A percentile compares a stretch with the other conserved stretches of the same genome.
Conservation (phyloP, 1,140 invertebrate genomes). For the Eubasilissa regina region DNA sequence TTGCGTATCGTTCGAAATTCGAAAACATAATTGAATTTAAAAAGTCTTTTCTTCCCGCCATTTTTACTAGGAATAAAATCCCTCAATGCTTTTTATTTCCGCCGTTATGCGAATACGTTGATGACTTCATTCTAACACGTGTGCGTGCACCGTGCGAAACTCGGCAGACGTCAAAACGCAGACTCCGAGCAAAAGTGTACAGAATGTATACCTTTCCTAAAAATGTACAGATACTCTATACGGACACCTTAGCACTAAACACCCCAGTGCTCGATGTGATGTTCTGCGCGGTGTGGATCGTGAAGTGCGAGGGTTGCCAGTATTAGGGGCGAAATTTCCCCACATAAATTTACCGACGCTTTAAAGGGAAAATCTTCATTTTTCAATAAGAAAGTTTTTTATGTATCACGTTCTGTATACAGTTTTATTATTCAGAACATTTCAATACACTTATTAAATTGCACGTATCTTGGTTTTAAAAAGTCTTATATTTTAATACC, state of each 20-base stretch:
- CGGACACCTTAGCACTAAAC: background rate
- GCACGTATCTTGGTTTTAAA: no score
- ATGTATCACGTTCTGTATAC: constrained; percentile 3
- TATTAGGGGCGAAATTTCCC: constrained; percentile 11
- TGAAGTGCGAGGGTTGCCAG: constrained; percentile 12
- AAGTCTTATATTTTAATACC: no score
- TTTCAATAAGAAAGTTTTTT: constrained; percentile 22
- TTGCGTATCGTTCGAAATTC: constrained; percentile 32
- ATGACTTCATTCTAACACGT: constrained; percentile 40
- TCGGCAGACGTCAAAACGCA: background rate
- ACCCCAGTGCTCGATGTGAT: background rate
- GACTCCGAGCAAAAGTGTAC: background rate
- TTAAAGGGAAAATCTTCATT: constrained; percentile 17
- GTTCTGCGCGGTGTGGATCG: background rate
- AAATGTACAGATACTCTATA: background rate
- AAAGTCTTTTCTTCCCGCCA: background rate
- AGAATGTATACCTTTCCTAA: background rate
- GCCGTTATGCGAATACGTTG: constrained; percentile 33
- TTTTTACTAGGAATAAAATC: constrained; percentile 24
- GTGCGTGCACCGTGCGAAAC: background rate
- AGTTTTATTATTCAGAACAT: no score
- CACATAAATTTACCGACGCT: constrained; percentile 8
- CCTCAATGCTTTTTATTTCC: constrained; percentile 37
- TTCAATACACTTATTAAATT: no score
- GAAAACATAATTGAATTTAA: constrained; percentile 54